Base-by-base conservation (phyloP, 2,797 vertebrate species). In the Ambastaia sidthimunki region DNA sequence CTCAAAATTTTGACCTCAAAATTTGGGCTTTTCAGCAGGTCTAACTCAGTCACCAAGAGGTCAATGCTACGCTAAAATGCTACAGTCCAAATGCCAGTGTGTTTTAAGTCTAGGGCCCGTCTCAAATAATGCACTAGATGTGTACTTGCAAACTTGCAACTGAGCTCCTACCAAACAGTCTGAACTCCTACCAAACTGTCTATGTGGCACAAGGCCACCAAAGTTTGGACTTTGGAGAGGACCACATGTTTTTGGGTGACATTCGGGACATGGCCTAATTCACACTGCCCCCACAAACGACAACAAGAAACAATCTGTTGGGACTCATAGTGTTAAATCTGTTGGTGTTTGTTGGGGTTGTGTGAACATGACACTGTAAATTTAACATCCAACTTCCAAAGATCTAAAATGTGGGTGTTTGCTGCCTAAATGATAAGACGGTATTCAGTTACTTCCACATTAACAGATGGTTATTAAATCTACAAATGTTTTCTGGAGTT, bases 1-100 rank as follows among this genome's bases (percentile, higher is more conserved):
- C n/a, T 80, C 52, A 70, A 52, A 76, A 69, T 76, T 85, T 73
- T 85, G 79, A 85, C 84, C 76, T 83, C 73, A 72, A 83, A 76
- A 80, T 76, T 67, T 71, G 66, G 19, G 66, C 54, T 72, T 60
- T 16, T 50, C 16, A 15, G 18, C 37, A 9, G 13, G 13, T 71
- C 66, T 78, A 37, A 70, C 67, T 73, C 67, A 73, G 65, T 62
- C 71, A 71, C 21, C 41, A 50, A 76, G 37, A 76, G 77, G 63
- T 82, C 77, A 74, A 47, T 71, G 12, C 25, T 23, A 25, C 11
- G 31, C 21, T 76, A 68, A 63, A 23, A 44, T 7, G 37, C 19
- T 74, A 70, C 41, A 12, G 9, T 19, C 54, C 68, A 18, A 75
- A 12, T 60, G 66, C 7, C 37, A 9, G 19, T 50, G 48, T 48